Evolutionary conservation across 2,113 vertebrate genomes (phyloP), one percentile per base, ranked within the genome.

Genomic region (Hypanus sabinus): DNA sequence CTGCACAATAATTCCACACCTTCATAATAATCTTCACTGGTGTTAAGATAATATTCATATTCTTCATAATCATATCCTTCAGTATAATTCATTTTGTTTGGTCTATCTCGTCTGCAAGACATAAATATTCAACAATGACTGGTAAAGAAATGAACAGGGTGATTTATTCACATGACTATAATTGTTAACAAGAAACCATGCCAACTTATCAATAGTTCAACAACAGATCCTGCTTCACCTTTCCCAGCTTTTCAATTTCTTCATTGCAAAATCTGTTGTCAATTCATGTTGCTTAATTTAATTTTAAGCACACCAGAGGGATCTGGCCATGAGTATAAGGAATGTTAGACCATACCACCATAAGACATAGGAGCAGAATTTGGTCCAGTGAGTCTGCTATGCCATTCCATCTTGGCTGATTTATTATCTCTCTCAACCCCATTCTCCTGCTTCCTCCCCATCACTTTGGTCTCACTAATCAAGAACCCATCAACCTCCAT

Each of bases 21-120:
- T 3, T 20, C 0, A 93, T 93, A 93, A 93, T 93, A 93, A 71
- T 71, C 65, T 38, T 20, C 33, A 75, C 18, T 24, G 30, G 3
- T 14, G 18, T 22, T 93, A 4, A 57, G n/a, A 0, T 33, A 75
- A 0, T n/a, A n/a, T n/a, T 24, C 14, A 0, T n/a, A n/a, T n/a
- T n/a, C n/a, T n/a, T n/a, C n/a, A 46, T 46, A 46, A 3, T 92
- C 55, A 0, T 1, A 7, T 5, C 70, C 0, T 0, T 14, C 0
- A 11, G 0, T 4, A 18, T 55, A 0, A 7, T 93, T 36, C 91
- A 93, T 93, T 30, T n/a, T 75, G 10, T 93, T 73, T 46, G 33
- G 68, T 75, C 68, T 33, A 11, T 73, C 38, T 4, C 12, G 36
- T 73, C 91, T 93, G 91, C 11, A 93, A 93, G 27, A 75, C 70